These are phyloP conservation scores for Meiosimyza decipiens DNA, from an alignment of 2,888 invertebrate species.

Conservation along the genomic window DNA sequence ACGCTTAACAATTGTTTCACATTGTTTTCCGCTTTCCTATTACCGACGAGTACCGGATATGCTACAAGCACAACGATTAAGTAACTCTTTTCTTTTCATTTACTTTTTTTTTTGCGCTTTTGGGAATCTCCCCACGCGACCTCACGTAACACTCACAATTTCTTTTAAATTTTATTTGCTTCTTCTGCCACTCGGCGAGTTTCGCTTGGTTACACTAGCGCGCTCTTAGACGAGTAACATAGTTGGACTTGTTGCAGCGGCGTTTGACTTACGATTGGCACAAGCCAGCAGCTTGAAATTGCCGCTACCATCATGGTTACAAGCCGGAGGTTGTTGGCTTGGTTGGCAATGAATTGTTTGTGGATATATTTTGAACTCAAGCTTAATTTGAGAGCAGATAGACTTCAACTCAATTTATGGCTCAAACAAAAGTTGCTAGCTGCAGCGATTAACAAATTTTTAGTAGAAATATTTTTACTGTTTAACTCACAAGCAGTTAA, in stretches of 20 bases:
- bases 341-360: constrained; percentile 10
- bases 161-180: not conserved
- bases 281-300: constrained; percentile 41
- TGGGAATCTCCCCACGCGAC: constrained; percentile 6
- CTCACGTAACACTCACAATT: constrained; percentile 15
- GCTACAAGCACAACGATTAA: constrained; percentile 13
- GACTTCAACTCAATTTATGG: too few species aligned
- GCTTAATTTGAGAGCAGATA: not conserved
- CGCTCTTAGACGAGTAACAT: not conserved
- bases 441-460: too few species aligned
- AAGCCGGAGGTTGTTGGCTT: constrained; percentile 37
- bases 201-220: not conserved
- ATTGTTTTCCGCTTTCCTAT: constrained; percentile 19
- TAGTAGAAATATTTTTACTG: too few species aligned
- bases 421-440: too few species aligned
- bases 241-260: constrained; percentile 26
- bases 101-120: too few species aligned
- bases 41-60: not conserved
- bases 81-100: constrained; percentile 3
- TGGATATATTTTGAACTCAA: not conserved
- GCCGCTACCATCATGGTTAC: constrained; percentile 6
- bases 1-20: constrained; percentile 4
- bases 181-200: not conserved
- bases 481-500: too few species aligned
- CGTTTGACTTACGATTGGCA: constrained; percentile 55